Evolutionary conservation across 2,888 invertebrate species (phyloP).

Genomic region (Hermaeophaga mercurialis): DNA sequence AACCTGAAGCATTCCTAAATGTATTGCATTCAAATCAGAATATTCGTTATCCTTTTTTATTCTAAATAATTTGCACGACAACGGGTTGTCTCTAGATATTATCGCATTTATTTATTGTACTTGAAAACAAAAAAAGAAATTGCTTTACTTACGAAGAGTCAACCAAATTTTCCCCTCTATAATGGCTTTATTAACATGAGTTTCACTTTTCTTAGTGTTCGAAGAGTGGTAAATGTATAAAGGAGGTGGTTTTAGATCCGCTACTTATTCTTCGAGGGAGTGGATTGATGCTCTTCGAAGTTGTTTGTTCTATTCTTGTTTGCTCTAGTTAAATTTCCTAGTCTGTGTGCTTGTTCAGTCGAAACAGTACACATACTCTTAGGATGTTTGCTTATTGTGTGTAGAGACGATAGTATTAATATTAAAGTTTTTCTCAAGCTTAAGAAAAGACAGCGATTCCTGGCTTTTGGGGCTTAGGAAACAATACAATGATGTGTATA

Average conservation of each 20-base stretch:
- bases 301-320: slow-evolving; percentile 19
- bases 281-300: neutral
- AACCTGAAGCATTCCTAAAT: too few species aligned
- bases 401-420: slow-evolving; percentile 17
- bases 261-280: neutral
- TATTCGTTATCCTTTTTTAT: too few species aligned
- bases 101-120: too few species aligned
- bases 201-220: neutral
- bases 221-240: too few species aligned
- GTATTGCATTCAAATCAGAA: too few species aligned
- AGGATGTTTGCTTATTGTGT: slow-evolving; percentile 16
- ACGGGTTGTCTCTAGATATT: too few species aligned
- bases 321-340: slow-evolving; percentile 15
- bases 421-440: slow-evolving; percentile 16
- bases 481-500: neutral
- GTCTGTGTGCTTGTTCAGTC: slow-evolving; percentile 16
- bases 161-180: too few species aligned
- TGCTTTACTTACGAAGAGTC: too few species aligned
- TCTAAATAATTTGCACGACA: too few species aligned
- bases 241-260: neutral
- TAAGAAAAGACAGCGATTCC: neutral
- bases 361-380: slow-evolving; percentile 11
- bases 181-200: too few species aligned
- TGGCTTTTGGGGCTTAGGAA: neutral
- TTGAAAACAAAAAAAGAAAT: too few species aligned